These are phyloP conservation scores for Urocolius indicus DNA, from an alignment of 2,113 vertebrate species.

Conservation along the genomic window DNA sequence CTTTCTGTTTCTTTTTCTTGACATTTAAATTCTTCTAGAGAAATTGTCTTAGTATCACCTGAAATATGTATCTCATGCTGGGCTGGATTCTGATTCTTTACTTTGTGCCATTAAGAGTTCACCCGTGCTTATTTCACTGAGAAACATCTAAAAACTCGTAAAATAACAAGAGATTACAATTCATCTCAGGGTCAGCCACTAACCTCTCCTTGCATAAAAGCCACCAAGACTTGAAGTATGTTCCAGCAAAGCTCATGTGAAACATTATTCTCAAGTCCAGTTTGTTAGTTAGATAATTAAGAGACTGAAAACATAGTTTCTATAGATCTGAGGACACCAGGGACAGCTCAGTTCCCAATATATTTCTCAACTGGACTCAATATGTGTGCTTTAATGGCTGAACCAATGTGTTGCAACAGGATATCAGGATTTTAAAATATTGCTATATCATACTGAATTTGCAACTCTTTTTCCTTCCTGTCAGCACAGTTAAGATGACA, in stretches of 20 bases:
- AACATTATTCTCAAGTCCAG: neutral
- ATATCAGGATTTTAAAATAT: conserved; percentile 53
- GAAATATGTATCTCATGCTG: neutral
- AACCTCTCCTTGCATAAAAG: neutral
- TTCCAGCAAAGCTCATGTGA: neutral
- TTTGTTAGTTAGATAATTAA: conserved; percentile 10
- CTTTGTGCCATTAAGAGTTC: neutral
- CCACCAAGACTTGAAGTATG: neutral
- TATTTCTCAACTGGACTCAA: conserved; percentile 2
- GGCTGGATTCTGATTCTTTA: neutral
- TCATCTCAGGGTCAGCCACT: neutral
- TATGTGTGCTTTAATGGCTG: conserved; percentile 14
- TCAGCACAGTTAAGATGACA: conserved; percentile 16
- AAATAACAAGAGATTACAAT: neutral
- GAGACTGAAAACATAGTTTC: neutral
- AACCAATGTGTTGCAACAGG: conserved; percentile 32
- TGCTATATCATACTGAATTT: conserved; percentile 45
- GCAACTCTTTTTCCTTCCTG: conserved; percentile 31
- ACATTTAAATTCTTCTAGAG: neutral
- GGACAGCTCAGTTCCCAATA: neutral
- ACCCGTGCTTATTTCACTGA: neutral
- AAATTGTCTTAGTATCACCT: neutral
- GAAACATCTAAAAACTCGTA: neutral
- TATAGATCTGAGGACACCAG: neutral
- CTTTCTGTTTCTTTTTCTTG: neutral